Conservation (phyloP, 1,140 invertebrate species). For the Microplitis demolitor region DNA sequence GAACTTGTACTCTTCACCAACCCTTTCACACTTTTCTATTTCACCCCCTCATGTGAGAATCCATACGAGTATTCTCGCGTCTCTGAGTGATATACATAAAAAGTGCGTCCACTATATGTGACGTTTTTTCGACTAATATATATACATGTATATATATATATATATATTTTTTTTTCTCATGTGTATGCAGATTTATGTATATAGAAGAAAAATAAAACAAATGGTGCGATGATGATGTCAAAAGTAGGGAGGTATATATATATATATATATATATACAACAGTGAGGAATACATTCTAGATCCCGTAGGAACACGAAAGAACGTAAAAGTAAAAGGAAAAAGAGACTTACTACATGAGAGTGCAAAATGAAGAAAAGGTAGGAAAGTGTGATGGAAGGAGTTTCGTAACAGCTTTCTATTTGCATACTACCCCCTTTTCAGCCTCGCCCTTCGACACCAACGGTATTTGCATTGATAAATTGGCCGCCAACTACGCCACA, state of each 20-base stretch:
- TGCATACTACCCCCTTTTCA: constrained; percentile 57
- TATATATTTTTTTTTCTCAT: too few species aligned
- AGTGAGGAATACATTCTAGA: neutral
- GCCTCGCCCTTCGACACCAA: constrained; percentile 51
- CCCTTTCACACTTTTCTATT: constrained; percentile 3
- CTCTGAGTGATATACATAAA: neutral
- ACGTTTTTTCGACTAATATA: too few species aligned
- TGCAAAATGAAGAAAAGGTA: constrained; percentile 20
- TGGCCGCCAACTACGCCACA: constrained; percentile 50
- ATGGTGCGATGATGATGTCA: constrained; percentile 25
- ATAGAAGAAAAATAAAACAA: neutral
- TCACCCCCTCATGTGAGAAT: neutral
- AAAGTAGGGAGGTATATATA: neutral
- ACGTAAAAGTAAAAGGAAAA: neutral
- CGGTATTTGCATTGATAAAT: constrained; percentile 63
- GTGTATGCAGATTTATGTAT: neutral
- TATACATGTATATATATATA: too few species aligned
- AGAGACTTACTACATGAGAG: neutral
- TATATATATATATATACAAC: neutral
- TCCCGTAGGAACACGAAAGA: constrained; percentile 25
- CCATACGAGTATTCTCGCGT: too few species aligned
- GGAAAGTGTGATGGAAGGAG: constrained; percentile 34
- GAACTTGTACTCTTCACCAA: constrained; percentile 2
- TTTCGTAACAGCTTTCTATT: constrained; percentile 61
- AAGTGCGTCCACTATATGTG: neutral